Evolutionary conservation across 1,140 invertebrate species (phyloP), one percentile per base, ranked within the genome.

Genomic region (Anagrus nilaparvatae): DNA sequence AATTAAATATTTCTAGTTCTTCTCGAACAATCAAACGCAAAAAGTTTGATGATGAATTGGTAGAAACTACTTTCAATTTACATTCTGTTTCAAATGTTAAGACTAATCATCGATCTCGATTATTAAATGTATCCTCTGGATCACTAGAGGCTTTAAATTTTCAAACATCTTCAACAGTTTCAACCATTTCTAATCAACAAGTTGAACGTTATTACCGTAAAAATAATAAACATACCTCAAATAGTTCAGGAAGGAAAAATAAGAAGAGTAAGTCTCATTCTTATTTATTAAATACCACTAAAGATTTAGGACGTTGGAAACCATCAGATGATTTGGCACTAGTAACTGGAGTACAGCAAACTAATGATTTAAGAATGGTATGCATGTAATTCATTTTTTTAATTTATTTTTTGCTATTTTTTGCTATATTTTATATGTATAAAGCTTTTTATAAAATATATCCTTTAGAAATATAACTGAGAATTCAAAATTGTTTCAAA

Each of bases 31-130:
- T 97, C 55, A 97, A 96, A 66, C 73, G 93, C 6, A 84, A 87
- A 54, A 90, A 93, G 50, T 97, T 97, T 71, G 93, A 97, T 62
- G 93, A 97, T 74, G 93, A 97, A 69, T 66, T 97, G 27, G 93
- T 97, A 1, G 84, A 90, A 65, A 69, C 66, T 19, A 69, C 66
- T 4, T 87, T 85, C 50, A 87, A 84, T 58, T 64, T 84, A 25
- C 79, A 79, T 52, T 75, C 81, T 5, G 71, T 75, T 8, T 65
- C 77, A 25, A 77, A 73, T 18, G 66, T 74, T 28, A 72, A 71
- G 47, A 76, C 74, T 1, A 71, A 66, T 53, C 68, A 76, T 7
- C 66, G 72, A 42, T 67, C 72, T 2, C 68, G 75, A 35, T 68
- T 66, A 24, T 59, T 73, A 2, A 61, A 70, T 13, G 45, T 69